Base-by-base conservation (phyloP, 2,113 vertebrate genomes). In the Ictalurus punctatus region DNA sequence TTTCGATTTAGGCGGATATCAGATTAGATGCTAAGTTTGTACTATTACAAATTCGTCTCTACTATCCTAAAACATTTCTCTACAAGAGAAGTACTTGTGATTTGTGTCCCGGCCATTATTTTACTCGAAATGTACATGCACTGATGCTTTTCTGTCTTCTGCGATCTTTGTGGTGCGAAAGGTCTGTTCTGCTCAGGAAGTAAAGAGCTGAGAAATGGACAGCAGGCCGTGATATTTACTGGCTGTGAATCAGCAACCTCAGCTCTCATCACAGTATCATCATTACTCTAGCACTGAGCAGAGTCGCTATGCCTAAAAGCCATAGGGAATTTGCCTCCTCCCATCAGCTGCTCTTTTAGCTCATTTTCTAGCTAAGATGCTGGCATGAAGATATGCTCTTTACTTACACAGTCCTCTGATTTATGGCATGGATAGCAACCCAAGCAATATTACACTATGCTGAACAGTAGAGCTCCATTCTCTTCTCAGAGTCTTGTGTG, bases 171-270 rank as follows among this genome's bases (percentile, higher is more conserved):
- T 48, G 0, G 73, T 63, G 7, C 63, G 34, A 63, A 40, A 27
- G 30, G 37, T 1, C 14, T 80, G 56, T 63, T 56, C 25, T 40
- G 25, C n/a, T 54, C 23, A 19, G 63, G 67, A 88, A 48, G 25
- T n/a, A 44, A 69, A 74, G 37, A n/a, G 80, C 54, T 34, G 30
- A 59, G 65, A 65, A 52, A 67, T 52, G 67, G 81, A 84, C 67
- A 84, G 37, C 16, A 63, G 56, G 14, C 56, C 4, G 87, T 61
- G 67, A 40, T 74, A 61, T 44, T 56, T 88, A 83, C 23, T 71
- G 34, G 52, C 34, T 61, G 87, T 74, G 87, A 88, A 74, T 83
- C 54, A 74, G 65, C 65, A 58, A 88, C 80, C 69, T 84, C 81
- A 74, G 54, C 34, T 37, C 69, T 84, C 81, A 76, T 88, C 81